Conservation (phyloP, 2,797 vertebrate genomes). For the Chrysocyon brachyurus region DNA sequence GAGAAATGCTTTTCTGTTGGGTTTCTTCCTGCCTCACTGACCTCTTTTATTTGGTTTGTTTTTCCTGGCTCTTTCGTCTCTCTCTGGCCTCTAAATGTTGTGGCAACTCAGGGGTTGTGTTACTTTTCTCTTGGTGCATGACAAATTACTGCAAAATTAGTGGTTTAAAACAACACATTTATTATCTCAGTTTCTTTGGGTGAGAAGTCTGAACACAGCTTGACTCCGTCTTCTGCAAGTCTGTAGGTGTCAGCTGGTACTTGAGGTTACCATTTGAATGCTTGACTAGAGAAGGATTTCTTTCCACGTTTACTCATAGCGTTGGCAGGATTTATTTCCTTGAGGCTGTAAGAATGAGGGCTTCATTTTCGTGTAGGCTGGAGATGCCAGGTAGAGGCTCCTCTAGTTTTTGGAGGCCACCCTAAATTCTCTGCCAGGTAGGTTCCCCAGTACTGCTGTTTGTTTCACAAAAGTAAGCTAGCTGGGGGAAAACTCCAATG, state of each 20-base stretch:
- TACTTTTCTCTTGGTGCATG: background rate
- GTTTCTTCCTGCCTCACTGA: background rate
- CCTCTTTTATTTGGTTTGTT: slow-evolving; percentile 3
- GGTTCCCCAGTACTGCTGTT: background rate
- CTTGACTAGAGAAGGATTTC: background rate
- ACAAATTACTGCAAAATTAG: background rate
- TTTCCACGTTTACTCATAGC: background rate
- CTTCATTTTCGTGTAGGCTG: background rate
- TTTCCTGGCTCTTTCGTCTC: background rate
- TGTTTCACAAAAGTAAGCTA: background rate
- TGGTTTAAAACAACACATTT: background rate
- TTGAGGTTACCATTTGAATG: slow-evolving; percentile 6
- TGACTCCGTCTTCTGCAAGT: background rate
- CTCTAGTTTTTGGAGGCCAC: background rate
- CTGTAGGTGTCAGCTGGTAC: background rate
- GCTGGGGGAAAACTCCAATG: background rate
- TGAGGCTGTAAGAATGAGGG: background rate
- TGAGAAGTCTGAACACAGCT: background rate
- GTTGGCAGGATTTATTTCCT: slow-evolving; percentile 19
- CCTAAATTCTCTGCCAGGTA: background rate
- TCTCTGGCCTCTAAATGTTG: slow-evolving; percentile 16
- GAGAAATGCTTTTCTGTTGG: background rate
- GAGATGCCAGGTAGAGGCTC: background rate
- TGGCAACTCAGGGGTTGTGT: background rate
- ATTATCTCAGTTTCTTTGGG: slow-evolving; percentile 5